phyloP scores from a whole-genome alignment of 2,113 vertebrate genomes.

The Myrmecophaga tridactyla region DNA sequence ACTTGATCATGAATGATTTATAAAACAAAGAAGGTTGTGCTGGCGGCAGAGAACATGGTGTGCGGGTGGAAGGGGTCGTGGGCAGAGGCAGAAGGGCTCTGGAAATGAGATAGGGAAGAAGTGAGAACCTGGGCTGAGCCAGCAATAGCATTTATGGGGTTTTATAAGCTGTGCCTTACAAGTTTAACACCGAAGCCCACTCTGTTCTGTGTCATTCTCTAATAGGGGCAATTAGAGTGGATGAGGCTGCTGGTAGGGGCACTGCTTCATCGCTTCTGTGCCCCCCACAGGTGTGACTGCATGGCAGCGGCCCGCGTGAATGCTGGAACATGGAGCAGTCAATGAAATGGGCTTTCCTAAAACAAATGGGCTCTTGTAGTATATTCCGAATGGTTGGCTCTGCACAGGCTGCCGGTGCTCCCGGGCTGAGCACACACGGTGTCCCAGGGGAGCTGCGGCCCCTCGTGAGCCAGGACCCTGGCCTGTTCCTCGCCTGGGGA shows the following conservation, averaged over 20 bases:
- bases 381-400: neutral
- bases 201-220: neutral
- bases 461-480: neutral
- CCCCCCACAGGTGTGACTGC: rapidly evolving
- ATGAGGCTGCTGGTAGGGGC: neutral
- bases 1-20: neutral
- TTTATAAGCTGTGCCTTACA: neutral
- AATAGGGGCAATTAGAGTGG: rapidly evolving
- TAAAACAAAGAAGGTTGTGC: neutral
- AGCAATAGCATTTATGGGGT: rapidly evolving
- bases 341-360: neutral
- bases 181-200: neutral
- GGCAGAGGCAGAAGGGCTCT: neutral
- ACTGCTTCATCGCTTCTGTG: neutral
- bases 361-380: too few relatives aligned
- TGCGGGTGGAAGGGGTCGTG: neutral
- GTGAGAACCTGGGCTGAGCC: neutral
- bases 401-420: rapidly evolving
- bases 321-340: too few relatives aligned
- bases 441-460: rapidly evolving
- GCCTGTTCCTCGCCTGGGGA: neutral
- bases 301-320: neutral
- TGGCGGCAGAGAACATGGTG: neutral
- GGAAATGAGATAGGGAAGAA: neutral
- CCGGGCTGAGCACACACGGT: rapidly evolving